Base-by-base conservation (phyloP, 2,888 invertebrate genomes). In the Sarcophaga caerulescens region DNA sequence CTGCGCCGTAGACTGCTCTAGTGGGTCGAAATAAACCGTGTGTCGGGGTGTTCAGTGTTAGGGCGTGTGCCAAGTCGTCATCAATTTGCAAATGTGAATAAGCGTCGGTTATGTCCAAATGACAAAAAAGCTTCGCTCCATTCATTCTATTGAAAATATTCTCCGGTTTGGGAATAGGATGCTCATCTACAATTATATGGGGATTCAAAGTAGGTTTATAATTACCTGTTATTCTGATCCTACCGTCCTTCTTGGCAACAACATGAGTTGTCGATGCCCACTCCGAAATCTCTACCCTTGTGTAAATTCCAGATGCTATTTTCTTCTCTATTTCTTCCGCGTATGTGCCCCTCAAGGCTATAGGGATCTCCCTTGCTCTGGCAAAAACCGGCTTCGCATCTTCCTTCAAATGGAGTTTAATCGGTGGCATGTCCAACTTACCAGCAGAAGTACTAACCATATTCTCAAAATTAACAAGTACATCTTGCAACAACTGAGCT, bases 1-100 rank as follows among this genome's bases (percentile, higher is more conserved):
- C 84, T 45, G 79, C 75, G 10, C 78, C 88, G 19, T 88, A 87
- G 8, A 82, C 87, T 4, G 87, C 84, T 21, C 84, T 73, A 57
- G 71, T 80, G 11, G 84, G 84, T 3, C 87, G 78, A 17, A 87
- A 78, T n/a, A 87, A 14, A 3, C 80, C 84, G 60, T 82, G 77
- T 2, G 83, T 83, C 5, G 73, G 76, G 1, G 76, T 77, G 11
- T 77, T 81, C 11, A 85, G 59, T 1, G 84, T 85, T n/a, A 78
- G 25, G 4, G 69, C 74, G 23, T 75, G 63, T 45, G 74, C 69
- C 4, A 85, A 77, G 5, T 85, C 74, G 4, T 77, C 62, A 59
- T 85, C 85, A 52, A 81, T 44, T 4, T 47, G 47, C 4, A 81
- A 19, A 35, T 83, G 73, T 12, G 81, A 69, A 69, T 75, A 75